phyloP scores from a whole-genome alignment of 2,113 vertebrate genomes.

The Poecilia latipinna region DNA sequence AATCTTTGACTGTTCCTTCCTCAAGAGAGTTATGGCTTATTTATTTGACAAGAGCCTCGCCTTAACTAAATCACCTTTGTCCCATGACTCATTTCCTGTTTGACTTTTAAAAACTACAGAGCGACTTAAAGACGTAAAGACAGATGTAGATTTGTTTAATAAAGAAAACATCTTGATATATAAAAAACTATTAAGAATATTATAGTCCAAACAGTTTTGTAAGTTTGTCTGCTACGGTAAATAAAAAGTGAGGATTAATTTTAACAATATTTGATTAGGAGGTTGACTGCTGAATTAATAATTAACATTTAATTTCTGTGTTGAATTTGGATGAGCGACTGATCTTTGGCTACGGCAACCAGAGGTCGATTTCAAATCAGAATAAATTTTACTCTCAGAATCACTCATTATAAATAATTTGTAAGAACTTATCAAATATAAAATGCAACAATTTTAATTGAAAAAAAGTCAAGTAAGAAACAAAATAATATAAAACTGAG shows the following conservation, averaged over 20 bases:
- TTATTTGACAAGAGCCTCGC: slow-evolving; percentile 22
- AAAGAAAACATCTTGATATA: not conserved
- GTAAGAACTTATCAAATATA: no score
- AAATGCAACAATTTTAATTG: no score
- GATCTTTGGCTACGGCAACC: not conserved
- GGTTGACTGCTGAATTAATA: not conserved
- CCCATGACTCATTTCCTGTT: slow-evolving; percentile 31
- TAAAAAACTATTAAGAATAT: not conserved
- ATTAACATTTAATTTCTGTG: slow-evolving; percentile 12
- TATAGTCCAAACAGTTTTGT: not conserved
- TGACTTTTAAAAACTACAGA: not conserved
- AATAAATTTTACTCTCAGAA: no score
- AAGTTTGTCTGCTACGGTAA: not conserved
- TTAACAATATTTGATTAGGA: not conserved
- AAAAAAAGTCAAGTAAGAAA: no score
- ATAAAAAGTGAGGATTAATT: not conserved
- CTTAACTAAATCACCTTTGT: slow-evolving; percentile 57
- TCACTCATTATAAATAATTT: no score
- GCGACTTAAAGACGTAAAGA: not conserved
- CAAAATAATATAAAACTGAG: no score
- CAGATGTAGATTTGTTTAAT: not conserved
- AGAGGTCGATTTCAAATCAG: no score
- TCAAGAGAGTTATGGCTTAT: slow-evolving; percentile 1
- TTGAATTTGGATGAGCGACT: slow-evolving; percentile 45
- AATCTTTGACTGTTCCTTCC: slow-evolving; percentile 4